Evolutionary conservation across 2,797 vertebrate genomes (phyloP).

Genomic region (Fistularia commersonii): DNA sequence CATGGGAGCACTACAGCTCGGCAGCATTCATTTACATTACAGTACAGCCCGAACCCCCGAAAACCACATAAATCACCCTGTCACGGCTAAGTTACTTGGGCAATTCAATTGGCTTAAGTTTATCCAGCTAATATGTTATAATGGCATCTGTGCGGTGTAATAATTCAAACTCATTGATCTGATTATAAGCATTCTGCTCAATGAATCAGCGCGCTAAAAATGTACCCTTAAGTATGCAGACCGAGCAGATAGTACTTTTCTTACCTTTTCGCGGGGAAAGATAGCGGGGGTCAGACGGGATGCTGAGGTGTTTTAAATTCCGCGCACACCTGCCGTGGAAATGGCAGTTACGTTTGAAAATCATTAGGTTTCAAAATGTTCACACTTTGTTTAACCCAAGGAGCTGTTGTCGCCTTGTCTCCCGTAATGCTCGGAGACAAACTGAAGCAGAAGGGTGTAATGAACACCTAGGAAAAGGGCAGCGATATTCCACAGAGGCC

Average conservation of each 20-base stretch:
- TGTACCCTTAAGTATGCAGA: conserved; percentile 24
- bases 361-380: conserved; percentile 27
- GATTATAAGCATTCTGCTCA: conserved; percentile 48
- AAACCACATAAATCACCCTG: conserved; percentile 65
- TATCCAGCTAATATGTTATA: conserved; percentile 45
- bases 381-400: conserved; percentile 28
- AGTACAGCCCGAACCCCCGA: conserved; percentile 41
- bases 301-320: conserved; percentile 27
- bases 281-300: conserved; percentile 23
- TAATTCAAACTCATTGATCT: conserved; percentile 64
- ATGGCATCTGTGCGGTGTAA: conserved; percentile 45
- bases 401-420: conserved; percentile 20
- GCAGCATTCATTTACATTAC: conserved; percentile 60
- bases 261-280: conserved; percentile 20
- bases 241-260: conserved; percentile 22
- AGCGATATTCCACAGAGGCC: conserved; percentile 6
- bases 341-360: conserved; percentile 24
- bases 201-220: conserved; percentile 43
- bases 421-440: conserved; percentile 17
- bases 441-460: conserved; percentile 22
- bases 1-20: conserved; percentile 33
- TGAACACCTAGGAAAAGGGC: conserved; percentile 25
- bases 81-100: conserved; percentile 44
- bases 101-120: conserved; percentile 57
- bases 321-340: conserved; percentile 16